phyloP scores from a whole-genome alignment of 2,797 vertebrate genomes.

The Ctenosaura bakeri region DNA sequence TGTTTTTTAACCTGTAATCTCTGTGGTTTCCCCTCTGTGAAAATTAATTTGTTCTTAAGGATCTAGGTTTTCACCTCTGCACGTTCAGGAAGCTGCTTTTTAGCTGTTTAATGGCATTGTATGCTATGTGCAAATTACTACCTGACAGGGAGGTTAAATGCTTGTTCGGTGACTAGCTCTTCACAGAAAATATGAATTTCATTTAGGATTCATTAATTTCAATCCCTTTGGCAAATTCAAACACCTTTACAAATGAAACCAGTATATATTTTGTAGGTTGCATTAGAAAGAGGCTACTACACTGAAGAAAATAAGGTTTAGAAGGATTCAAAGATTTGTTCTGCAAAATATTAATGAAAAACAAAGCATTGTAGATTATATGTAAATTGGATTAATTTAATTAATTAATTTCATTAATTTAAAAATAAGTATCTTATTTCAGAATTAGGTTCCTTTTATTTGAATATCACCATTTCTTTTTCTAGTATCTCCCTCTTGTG shows the following conservation, averaged over 20 bases:
- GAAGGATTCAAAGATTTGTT: slow-evolving; percentile 43
- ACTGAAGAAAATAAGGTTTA: slow-evolving; percentile 11
- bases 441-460: not conserved
- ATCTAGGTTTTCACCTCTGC: not conserved
- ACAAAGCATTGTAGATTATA: slow-evolving; percentile 1
- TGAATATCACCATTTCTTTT: slow-evolving; percentile 48
- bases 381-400: slow-evolving; percentile 37
- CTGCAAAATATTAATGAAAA: slow-evolving; percentile 19
- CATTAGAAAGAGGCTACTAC: not conserved
- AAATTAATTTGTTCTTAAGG: not conserved
- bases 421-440: slow-evolving; percentile 28
- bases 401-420: slow-evolving; percentile 47
- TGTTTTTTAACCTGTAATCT: not conserved
- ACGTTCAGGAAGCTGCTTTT: not conserved
- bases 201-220: slow-evolving; percentile 21
- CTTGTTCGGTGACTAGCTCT: slow-evolving; percentile 1
- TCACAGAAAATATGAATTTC: slow-evolving; percentile 17
- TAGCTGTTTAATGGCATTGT: not conserved
- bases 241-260: slow-evolving; percentile 5
- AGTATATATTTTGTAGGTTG: not conserved
- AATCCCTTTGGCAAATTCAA: not conserved
- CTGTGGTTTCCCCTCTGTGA: not conserved
- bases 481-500: slow-evolving; percentile 30
- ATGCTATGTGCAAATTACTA: slow-evolving; percentile 13
- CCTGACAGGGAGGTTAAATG: slow-evolving; percentile 11